phyloP scores from a whole-genome alignment of 1,140 invertebrate species.

The Papilio machaon region DNA sequence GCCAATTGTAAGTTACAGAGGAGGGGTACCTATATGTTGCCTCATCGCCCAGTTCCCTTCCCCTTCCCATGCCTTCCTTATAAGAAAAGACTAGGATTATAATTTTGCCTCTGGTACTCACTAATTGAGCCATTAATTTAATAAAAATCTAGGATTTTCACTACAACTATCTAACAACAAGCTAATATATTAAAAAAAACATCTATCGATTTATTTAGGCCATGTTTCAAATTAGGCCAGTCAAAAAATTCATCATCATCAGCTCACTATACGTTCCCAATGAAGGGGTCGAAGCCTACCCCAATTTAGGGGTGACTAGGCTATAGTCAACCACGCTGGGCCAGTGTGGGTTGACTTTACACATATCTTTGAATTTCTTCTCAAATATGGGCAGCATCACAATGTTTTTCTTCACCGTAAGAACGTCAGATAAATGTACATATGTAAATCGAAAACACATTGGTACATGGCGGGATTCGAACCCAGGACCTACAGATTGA shows the following conservation, averaged over 20 bases:
- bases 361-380: no score
- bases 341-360: no score
- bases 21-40: neutral
- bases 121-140: neutral
- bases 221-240: conserved; percentile 41
- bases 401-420: no score
- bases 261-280: no score
- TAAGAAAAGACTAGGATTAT: neutral
- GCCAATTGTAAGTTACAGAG: neutral
- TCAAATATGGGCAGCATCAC: no score
- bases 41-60: neutral
- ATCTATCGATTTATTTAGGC: conserved; percentile 38
- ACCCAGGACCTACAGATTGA: no score
- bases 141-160: neutral
- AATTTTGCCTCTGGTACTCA: neutral
- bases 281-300: no score
- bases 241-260: conserved; percentile 34
- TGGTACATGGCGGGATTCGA: no score
- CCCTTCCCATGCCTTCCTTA: neutral
- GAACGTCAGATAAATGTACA: no score
- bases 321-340: no score
- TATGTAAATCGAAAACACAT: no score
- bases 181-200: neutral
- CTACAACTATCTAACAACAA: neutral
- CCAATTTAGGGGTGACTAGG: no score